Base-by-base conservation (phyloP, 2,888 invertebrate species). In the Leptopilina syphax region DNA sequence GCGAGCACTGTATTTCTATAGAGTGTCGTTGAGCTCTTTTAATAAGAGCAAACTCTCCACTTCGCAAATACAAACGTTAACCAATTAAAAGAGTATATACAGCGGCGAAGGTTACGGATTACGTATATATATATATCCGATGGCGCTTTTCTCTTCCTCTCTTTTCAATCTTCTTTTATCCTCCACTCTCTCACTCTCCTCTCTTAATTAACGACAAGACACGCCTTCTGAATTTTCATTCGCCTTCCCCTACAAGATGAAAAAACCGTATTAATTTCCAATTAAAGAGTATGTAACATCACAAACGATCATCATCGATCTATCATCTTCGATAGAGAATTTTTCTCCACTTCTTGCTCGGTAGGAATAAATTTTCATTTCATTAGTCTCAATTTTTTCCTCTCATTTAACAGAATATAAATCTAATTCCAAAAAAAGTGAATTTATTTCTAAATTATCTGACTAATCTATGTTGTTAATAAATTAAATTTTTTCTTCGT, bases 191-290 rank as follows among this genome's bases (percentile, higher is more conserved):
- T 83, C 84, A 80, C 80, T 78, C 80, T 3, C 34, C 34, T 34
- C 44, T 80, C 84, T 85, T 85, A 85, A 86, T 86, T 86, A 85
- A 86, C 85, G 83, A 82, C 84, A 83, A 44, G 82, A 85, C 86
- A 70, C 54, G 57, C 57, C 54, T 73, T 73, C 80, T 78, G 76
- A 77, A 77, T 77, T 77, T 77, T 60, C 47, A 65, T 77, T 41
- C 65, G 50, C 50, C 8, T 44, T 44, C 44, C 10, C 50, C 9
- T 10, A 50, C 50, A 50, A 50, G 50, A 50, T 3, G 12, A 50
- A 50, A 50, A 50, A 50, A 50, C 50, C 50, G 65, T 65, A 65
- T 65, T 65, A 18, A 65, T 65, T 50, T 50, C 50, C 24, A 63
- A 63, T 63, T 47, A 68, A 44, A 68, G 47, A 68, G 18, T 2